Base-by-base conservation (phyloP, 2,113 vertebrate species). In the Ceratotherium simum region DNA sequence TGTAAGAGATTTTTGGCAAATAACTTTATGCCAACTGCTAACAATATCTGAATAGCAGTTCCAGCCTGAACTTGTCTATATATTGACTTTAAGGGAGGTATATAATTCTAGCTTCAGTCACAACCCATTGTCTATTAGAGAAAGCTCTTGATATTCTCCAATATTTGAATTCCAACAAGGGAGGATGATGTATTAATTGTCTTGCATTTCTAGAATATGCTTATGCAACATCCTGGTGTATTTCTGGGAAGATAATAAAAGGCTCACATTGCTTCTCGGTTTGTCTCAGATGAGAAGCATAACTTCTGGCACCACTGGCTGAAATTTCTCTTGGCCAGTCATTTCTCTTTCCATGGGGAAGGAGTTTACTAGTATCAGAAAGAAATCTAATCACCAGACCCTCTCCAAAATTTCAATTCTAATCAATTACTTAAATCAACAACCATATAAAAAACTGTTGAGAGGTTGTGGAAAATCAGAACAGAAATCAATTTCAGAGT, bases 341-440 rank as follows among this genome's bases (percentile, higher is more conserved):
- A 81, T 92, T 96, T 75, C 8, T 90, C 84, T 65, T 94, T 51
- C 46, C 36, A 82, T 3, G 0, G 8, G 20, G 39, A 92, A 13
- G 20, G 29, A 36, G 13, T 76, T 85, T 86, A 51, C 36, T 48
- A 76, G 27, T 27, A 64, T 95, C 13, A 86, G 69, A 76, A 84
- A 76, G 21, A 81, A 75, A 48, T 6, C 10, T 72, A 51, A 92
- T 89, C 27, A 25, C 51, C 4, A 80, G 20, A 56, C 8, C 13
- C 13, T 17, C 27, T 90, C 60, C 75, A 69, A 90, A 92, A 82
- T 76, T 92, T 90, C 33, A 89, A 36, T 80, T 76, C 13, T 94
- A 92, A 91, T 69, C 86, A 91, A 48, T 95, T 94, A 72, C 23
- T 78, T 90, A 81, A 90, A 65, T 76, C 29, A 90, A 42, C 21